Conservation (phyloP, 1,140 invertebrate genomes). For the Oppia nitens region DNA sequence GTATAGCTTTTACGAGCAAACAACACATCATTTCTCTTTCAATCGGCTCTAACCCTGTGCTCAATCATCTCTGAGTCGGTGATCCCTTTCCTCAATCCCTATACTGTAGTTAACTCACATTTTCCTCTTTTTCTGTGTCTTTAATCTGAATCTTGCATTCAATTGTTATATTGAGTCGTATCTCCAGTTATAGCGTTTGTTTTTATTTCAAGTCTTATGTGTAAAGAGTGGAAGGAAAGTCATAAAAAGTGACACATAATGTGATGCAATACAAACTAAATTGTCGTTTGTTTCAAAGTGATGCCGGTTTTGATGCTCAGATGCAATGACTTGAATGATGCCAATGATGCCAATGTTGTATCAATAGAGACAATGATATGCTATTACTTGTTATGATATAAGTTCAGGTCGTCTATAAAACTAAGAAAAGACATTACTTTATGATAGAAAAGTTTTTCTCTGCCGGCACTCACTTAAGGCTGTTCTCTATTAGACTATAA, state of each 20-base stretch:
- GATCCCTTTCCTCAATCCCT: too few relatives aligned
- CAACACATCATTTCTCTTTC: too few relatives aligned
- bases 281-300: neutral
- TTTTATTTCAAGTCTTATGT: neutral
- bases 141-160: neutral
- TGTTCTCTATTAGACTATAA: too few relatives aligned
- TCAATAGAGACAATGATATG: too few relatives aligned
- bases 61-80: too few relatives aligned
- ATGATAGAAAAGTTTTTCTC: neutral
- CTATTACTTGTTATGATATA: too few relatives aligned
- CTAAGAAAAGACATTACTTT: neutral
- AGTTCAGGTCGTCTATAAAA: neutral
- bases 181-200: neutral
- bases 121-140: neutral
- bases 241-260: neutral
- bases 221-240: neutral
- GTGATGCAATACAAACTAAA: neutral
- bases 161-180: neutral
- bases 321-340: neutral
- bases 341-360: too few relatives aligned
- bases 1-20: too few relatives aligned
- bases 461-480: neutral
- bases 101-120: too few relatives aligned
- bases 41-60: too few relatives aligned
- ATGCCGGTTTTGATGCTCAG: neutral